phyloP scores from a whole-genome alignment of 2,797 vertebrate genomes.

The Orestias chungarensis region DNA sequence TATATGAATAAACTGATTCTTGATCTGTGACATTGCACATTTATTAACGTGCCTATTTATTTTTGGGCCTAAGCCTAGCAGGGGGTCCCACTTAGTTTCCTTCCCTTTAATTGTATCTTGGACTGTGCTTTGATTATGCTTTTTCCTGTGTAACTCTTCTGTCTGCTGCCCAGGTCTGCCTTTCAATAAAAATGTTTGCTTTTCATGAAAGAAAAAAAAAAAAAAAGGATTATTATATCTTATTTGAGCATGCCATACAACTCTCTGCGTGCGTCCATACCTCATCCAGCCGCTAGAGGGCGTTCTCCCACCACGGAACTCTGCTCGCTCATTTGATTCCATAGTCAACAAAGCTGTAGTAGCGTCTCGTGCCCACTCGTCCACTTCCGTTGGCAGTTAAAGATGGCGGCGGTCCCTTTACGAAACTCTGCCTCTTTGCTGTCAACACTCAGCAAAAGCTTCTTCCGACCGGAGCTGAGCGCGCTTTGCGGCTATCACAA shows the following conservation, averaged over 20 bases:
- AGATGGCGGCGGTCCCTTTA: slow-evolving; percentile 69
- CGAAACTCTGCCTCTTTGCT: slow-evolving; percentile 56
- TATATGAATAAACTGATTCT: no score
- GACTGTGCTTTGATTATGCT: background rate
- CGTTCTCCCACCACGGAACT: background rate
- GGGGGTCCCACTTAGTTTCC: background rate
- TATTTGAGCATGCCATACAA: background rate
- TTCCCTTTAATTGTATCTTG: background rate
- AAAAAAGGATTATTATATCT: no score
- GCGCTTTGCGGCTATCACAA: slow-evolving; percentile 69
- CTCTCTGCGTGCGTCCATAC: background rate
- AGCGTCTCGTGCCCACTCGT: slow-evolving; percentile 28
- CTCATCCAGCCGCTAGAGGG: slow-evolving; percentile 30
- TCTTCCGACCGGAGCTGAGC: slow-evolving; percentile 44
- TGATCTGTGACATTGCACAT: background rate
- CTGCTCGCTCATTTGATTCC: slow-evolving; percentile 31
- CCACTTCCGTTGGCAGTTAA: slow-evolving; percentile 45
- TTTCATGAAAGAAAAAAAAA: no score
- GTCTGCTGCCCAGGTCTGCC: no score
- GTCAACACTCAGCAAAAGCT: slow-evolving; percentile 45
- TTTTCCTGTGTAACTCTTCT: no score
- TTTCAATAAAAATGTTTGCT: no score
- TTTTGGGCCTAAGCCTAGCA: background rate
- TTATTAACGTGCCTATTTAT: background rate
- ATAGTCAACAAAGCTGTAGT: slow-evolving; percentile 44